Conservation (phyloP, 2,113 vertebrate genomes). For the Burhinus bistriatus region DNA sequence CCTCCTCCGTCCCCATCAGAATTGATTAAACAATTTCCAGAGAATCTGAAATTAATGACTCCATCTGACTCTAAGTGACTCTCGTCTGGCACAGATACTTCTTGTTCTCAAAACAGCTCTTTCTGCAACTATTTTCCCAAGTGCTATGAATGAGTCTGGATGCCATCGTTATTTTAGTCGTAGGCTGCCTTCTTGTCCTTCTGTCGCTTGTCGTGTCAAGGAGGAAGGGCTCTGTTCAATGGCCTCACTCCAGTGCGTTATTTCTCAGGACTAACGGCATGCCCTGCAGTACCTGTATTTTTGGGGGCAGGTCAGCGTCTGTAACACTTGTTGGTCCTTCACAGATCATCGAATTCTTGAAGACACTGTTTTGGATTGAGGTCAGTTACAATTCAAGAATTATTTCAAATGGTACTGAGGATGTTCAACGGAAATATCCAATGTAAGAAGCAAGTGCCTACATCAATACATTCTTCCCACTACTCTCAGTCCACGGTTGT, state of each 20-base stretch:
- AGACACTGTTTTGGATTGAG: neutral
- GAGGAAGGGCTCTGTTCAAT: neutral
- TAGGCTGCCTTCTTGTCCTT: neutral
- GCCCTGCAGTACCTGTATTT: neutral
- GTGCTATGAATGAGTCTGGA: neutral
- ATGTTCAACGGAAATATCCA: neutral
- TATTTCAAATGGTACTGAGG: neutral
- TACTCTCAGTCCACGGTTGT: rapidly evolving
- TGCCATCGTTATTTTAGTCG: neutral
- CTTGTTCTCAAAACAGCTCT: neutral
- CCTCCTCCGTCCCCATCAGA: neutral
- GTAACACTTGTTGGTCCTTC: neutral
- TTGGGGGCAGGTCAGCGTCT: neutral
- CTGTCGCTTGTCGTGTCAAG: neutral
- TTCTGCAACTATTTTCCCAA: neutral
- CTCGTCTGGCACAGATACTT: neutral
- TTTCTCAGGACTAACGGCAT: neutral
- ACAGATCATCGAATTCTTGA: neutral
- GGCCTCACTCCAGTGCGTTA: neutral
- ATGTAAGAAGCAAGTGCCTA: neutral
- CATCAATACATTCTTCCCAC: neutral
- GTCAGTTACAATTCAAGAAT: neutral
- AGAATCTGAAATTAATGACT: neutral
- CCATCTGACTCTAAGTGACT: neutral
- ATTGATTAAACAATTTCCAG: neutral